Evolutionary conservation across 2,888 invertebrate species (phyloP).

Genomic region (Geotrupes spiniger): DNA sequence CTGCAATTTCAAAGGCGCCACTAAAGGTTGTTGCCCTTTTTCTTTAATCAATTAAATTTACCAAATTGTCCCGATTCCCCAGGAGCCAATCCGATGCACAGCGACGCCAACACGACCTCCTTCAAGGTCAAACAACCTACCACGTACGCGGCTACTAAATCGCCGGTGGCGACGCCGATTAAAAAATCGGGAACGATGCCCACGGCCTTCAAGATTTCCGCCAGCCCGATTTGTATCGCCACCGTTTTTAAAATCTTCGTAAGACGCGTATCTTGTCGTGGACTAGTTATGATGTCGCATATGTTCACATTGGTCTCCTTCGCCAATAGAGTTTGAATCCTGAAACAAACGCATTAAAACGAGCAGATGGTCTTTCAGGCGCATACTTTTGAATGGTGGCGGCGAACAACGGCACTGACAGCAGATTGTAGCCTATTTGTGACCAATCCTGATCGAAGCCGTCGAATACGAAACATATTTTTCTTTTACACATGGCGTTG

Average conservation of each 20-base stretch:
- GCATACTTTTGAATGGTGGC: conserved; percentile 9
- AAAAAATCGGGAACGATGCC: conserved; percentile 51
- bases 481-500: not conserved
- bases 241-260: conserved; percentile 18
- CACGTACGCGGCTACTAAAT: conserved; percentile 12
- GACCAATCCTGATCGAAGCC: conserved; percentile 8
- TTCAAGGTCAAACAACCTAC: conserved; percentile 40
- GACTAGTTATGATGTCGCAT: conserved; percentile 10
- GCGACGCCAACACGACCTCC: conserved; percentile 56
- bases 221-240: conserved; percentile 55
- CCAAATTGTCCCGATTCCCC: no score
- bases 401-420: conserved; percentile 12
- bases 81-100: not conserved
- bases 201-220: conserved; percentile 51
- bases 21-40: no score
- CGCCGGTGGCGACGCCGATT: conserved; percentile 68
- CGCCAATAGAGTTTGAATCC: conserved; percentile 9
- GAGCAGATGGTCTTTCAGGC: not conserved
- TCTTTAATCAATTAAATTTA: no score
- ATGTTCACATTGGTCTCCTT: conserved; percentile 12
- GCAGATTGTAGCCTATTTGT: conserved; percentile 1
- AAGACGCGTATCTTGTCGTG: not conserved
- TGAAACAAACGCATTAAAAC: not conserved
- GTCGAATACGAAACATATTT: conserved; percentile 9
- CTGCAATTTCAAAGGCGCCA: not conserved